These are phyloP conservation scores for Pachycephala philippinensis DNA, from an alignment of 2,113 vertebrate genomes.

Conservation along the genomic window DNA sequence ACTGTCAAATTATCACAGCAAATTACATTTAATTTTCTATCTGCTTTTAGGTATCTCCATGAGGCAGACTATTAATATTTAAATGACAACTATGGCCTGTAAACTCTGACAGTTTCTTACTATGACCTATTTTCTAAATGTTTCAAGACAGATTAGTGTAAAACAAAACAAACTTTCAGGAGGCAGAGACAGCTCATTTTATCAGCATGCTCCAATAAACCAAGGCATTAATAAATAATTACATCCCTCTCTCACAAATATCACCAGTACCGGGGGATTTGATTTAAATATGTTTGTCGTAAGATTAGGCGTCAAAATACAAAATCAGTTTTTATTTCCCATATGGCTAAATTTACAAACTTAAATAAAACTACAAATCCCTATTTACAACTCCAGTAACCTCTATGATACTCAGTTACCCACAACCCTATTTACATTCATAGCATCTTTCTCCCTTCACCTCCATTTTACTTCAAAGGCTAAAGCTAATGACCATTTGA, in stretches of 20 bases:
- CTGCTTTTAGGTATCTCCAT: neutral
- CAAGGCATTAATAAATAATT: slow-evolving; percentile 47
- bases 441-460: neutral
- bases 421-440: neutral
- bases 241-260: neutral
- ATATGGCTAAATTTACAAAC: neutral
- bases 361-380: neutral
- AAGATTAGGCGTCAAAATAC: neutral
- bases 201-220: slow-evolving; percentile 5
- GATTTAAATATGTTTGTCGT: neutral
- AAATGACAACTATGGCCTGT: neutral
- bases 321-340: neutral
- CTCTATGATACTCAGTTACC: neutral
- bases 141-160: neutral
- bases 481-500: neutral
- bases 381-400: neutral
- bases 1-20: neutral
- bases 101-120: neutral
- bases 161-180: slow-evolving; percentile 20
- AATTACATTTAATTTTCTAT: neutral
- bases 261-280: neutral
- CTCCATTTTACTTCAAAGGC: neutral
- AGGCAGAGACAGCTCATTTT: neutral
- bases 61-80: neutral
- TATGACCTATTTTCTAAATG: neutral